Evolutionary conservation across 2,113 vertebrate species (phyloP).

Genomic region (Eolophus roseicapilla): DNA sequence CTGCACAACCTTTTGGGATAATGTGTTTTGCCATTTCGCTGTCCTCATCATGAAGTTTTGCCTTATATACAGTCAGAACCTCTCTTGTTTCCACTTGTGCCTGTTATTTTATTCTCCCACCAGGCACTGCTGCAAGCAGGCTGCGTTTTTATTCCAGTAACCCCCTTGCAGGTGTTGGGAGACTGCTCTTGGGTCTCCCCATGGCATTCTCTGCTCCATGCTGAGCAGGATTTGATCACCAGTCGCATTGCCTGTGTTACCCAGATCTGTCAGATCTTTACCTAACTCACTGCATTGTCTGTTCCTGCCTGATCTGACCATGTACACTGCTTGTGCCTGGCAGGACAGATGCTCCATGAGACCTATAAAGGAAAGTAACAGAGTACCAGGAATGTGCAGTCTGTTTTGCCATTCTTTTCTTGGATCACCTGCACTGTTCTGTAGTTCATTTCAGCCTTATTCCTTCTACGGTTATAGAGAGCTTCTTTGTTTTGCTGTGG

Average conservation of each 20-base stretch:
- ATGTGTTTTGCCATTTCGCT: accelerated
- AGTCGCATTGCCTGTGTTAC: accelerated
- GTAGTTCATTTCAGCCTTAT: background rate
- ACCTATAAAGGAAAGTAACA: background rate
- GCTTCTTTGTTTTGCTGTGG: background rate
- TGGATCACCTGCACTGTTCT: background rate
- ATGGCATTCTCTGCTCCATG: background rate
- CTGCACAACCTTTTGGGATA: background rate
- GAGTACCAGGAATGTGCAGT: background rate
- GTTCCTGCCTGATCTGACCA: background rate
- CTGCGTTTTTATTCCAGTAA: background rate
- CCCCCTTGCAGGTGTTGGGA: background rate
- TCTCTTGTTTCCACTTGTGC: background rate
- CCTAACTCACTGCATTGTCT: accelerated
- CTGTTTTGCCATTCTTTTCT: background rate
- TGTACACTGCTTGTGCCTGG: background rate
- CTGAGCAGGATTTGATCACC: background rate
- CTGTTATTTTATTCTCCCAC: background rate
- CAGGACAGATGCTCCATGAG: background rate
- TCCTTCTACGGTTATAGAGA: background rate
- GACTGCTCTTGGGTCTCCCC: background rate
- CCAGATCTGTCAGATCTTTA: background rate
- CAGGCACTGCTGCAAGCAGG: background rate
- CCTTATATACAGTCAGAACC: background rate
- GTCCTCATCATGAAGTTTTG: background rate